Evolutionary conservation across 64 coral and sea anemone species (phyloP).

Genomic region (Acropora yongei): DNA sequence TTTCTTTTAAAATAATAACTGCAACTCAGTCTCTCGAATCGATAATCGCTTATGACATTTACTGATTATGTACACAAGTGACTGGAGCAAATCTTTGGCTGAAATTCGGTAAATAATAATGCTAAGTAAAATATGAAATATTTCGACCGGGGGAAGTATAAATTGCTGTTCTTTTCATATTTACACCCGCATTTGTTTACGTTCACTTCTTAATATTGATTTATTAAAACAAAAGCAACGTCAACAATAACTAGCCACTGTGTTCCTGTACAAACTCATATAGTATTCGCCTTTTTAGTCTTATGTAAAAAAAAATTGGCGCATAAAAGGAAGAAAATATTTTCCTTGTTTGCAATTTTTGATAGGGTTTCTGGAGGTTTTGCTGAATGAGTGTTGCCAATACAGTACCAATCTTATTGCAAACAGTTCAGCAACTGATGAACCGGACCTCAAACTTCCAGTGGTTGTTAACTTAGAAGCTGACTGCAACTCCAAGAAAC

Average conservation of each 20-base stretch:
- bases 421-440: not conserved
- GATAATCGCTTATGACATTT: not conserved
- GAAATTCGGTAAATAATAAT: too few species aligned
- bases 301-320: too few species aligned
- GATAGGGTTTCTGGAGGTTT: constrained; percentile 1
- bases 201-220: too few species aligned
- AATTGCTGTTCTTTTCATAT: too few species aligned
- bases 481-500: constrained; percentile 8
- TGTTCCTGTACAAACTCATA: too few species aligned
- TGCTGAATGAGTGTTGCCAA: constrained; percentile 26
- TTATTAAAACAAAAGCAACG: too few species aligned
- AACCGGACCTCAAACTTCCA: constrained; percentile 45
- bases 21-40: too few species aligned
- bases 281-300: too few species aligned
- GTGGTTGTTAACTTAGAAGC: constrained; percentile 58
- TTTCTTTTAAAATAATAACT: not conserved
- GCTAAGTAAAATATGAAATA: too few species aligned
- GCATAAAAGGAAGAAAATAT: not conserved
- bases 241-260: too few species aligned
- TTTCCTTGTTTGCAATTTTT: not conserved
- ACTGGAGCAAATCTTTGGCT: not conserved
- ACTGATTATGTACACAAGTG: not conserved
- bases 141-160: too few species aligned
- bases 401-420: not conserved
- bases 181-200: too few species aligned